A percentile compares a stretch with the other conserved stretches of the same genome.
phyloP scores from a whole-genome alignment of 2,888 invertebrate genomes.

The Mylabris sibirica region DNA sequence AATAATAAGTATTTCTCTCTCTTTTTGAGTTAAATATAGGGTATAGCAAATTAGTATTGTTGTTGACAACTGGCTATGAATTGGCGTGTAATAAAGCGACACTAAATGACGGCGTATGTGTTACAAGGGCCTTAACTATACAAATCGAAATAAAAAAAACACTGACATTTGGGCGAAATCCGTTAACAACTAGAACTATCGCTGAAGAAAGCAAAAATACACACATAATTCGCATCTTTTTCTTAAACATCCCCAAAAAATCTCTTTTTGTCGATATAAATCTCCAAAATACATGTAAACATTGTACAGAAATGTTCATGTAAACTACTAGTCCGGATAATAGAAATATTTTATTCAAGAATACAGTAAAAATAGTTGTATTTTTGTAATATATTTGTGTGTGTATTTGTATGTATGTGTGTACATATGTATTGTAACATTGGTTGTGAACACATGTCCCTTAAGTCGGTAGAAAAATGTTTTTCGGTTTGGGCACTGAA shows the following conservation, averaged over 20 bases:
- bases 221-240: too few relatives aligned
- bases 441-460: constrained; percentile 51
- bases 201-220: neutral
- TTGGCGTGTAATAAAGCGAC: constrained; percentile 58
- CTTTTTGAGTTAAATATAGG: constrained; percentile 7
- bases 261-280: neutral
- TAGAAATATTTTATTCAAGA: neutral
- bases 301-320: neutral
- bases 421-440: constrained; percentile 8
- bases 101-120: constrained; percentile 48
- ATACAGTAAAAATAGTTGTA: neutral
- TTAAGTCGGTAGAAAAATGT: constrained; percentile 53
- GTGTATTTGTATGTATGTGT: neutral
- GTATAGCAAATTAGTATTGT: constrained; percentile 58
- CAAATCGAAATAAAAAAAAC: constrained; percentile 25
- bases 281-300: neutral
- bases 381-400: neutral
- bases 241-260: neutral
- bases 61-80: constrained; percentile 56
- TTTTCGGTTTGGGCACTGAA: constrained; percentile 56
- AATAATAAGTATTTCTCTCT: constrained; percentile 41
- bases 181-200: constrained; percentile 8
- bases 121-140: constrained; percentile 20
- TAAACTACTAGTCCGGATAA: neutral
- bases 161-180: constrained; percentile 17